Base-by-base conservation (phyloP, 2,113 vertebrate species). In the Rhombomys opimus region DNA sequence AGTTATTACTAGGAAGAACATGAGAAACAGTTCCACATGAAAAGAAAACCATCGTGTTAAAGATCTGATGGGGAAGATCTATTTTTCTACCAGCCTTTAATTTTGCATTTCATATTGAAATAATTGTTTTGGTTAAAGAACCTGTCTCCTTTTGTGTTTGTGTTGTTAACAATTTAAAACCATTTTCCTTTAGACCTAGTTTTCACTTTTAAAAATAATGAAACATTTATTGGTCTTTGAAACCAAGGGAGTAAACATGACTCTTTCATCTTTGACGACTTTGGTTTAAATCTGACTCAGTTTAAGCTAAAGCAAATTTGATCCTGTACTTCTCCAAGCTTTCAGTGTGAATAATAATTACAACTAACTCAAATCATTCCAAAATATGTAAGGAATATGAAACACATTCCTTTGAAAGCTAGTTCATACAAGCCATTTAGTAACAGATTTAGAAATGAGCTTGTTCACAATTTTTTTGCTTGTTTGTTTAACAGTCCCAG, bases 241-340 rank as follows among this genome's bases (percentile, higher is more conserved):
- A 96, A 96, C 41, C 23, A 59, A 92, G 88, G 78, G 30, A 91
- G 68, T 78, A 87, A 95, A 15, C 61, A 88, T 88, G 93, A 63
- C 78, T 27, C 82, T 97, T 97, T 96, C 50, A 96, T 97, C 95
- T 96, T 90, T 90, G 86, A 89, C 75, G 84, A 94, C 93, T 89
- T 95, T 75, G 46, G 68, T 93, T 96, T 96, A 96, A 97, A 96
- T 67, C 46, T 96, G 89, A 87, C 65, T 96, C 63, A 73, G 50
- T 90, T 89, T 87, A 93, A 95, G 32, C 23, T 27, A 65, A 87
- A 96, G 68, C 95, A 93, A 95, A 96, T 96, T 95, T 95, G 81
- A 95, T 91, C 95, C 20, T 65, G 35, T 15, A 76, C 52, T 30
- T 96, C 73, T 92, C 50, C 18, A 75, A 41, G 87, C 50, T 93